phyloP scores from a whole-genome alignment of 2,888 invertebrate species.

The Parascotia fuliginaria region DNA sequence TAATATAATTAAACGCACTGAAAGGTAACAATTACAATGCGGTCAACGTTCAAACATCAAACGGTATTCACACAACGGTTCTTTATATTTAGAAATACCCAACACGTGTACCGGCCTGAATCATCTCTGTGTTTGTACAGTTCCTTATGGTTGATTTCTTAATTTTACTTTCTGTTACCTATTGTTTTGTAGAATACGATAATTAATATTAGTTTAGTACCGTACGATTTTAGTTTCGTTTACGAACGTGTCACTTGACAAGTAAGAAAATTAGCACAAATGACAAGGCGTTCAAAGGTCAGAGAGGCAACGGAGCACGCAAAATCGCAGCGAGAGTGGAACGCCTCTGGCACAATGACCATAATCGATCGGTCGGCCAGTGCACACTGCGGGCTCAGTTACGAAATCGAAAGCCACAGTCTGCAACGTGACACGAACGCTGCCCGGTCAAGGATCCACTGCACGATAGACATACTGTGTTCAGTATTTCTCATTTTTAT shows the following conservation, averaged over 20 bases:
- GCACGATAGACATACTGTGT: constrained; percentile 31
- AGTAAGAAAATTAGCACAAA: constrained; percentile 50
- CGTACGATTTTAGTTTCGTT: constrained; percentile 5
- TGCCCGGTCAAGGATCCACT: constrained; percentile 66
- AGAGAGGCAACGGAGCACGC: constrained; percentile 46
- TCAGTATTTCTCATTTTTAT: constrained; percentile 17
- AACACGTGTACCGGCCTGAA: constrained; percentile 74
- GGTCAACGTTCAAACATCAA: constrained; percentile 67
- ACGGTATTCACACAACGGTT: constrained; percentile 74
- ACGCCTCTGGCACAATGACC: constrained; percentile 70
- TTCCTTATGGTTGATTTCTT: constrained; percentile 57
- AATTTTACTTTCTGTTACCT: constrained; percentile 58
- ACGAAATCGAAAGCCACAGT: constrained; percentile 70
- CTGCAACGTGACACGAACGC: constrained; percentile 63
- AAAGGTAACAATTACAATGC: constrained; percentile 65
- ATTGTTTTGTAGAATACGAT: constrained; percentile 14
- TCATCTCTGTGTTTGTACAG: constrained; percentile 67
- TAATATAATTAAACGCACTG: constrained; percentile 48
- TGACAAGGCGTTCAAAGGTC: constrained; percentile 50
- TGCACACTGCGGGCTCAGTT: constrained; percentile 61
- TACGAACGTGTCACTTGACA: constrained; percentile 28
- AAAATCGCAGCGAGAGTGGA: constrained; percentile 62
- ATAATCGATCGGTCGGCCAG: constrained; percentile 64
- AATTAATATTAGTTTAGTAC: background rate
- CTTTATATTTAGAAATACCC: constrained; percentile 74